These are phyloP conservation scores for Meteorus sp. DNA, from an alignment of 1,140 invertebrate genomes.

Conservation along the genomic window DNA sequence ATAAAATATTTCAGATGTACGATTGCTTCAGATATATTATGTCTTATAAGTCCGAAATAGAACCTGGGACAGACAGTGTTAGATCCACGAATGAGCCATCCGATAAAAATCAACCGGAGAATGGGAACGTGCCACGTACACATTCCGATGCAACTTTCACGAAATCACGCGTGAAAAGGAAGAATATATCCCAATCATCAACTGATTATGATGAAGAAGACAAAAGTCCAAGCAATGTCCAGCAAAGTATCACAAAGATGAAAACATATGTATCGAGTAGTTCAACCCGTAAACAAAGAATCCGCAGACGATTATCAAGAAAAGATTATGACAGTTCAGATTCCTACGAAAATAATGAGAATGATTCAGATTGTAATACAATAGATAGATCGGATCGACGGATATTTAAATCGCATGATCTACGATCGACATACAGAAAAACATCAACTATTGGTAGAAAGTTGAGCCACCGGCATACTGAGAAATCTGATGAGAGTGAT, in stretches of 20 bases:
- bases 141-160: too few species aligned
- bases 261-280: too few species aligned
- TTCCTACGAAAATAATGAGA: not conserved
- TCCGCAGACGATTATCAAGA: constrained; percentile 8
- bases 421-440: not conserved
- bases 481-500: not conserved
- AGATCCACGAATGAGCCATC: too few species aligned
- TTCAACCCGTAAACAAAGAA: not conserved
- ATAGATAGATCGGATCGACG: not conserved
- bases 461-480: not conserved
- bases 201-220: too few species aligned
- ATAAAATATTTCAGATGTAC: constrained; percentile 39
- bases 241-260: too few species aligned
- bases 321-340: constrained; percentile 21
- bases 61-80: constrained; percentile 1
- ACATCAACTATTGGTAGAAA: constrained; percentile 3
- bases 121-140: constrained; percentile 1
- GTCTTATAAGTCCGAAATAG: constrained; percentile 21
- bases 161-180: too few species aligned
- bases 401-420: not conserved
- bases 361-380: not conserved
- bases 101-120: too few species aligned
- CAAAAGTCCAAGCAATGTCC: too few species aligned
- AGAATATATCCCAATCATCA: too few species aligned
- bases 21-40: constrained; percentile 38